Base-by-base conservation (phyloP, 2,113 vertebrate genomes). In the Muntiacus reevesi region DNA sequence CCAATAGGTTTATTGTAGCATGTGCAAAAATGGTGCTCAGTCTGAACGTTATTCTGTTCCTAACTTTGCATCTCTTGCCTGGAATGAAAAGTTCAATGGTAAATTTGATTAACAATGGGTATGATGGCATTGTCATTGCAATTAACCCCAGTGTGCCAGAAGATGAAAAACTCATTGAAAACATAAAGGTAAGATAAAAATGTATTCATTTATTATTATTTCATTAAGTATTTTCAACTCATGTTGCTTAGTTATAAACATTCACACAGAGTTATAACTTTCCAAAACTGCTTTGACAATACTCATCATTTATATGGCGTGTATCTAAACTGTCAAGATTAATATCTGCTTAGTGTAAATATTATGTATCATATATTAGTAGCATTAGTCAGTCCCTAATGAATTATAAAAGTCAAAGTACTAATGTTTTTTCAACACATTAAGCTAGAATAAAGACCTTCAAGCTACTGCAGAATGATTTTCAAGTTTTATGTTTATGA, bases 101-200 rank as follows among this genome's bases (percentile, higher is more conserved):
- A 76, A 88, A 87, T 82, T 92, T 99, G 74, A 97, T 76, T 28
- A 88, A 97, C 81, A 98, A 98, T 50, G 98, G 98, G 60, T 99
- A 98, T 81, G 98, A 99, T 36, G 97, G 98, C 60, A 67, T 98
- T 86, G 97, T 98, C 87, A 97, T 99, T 97, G 98, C 98, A 93
- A 98, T 99, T 97, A 96, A 98, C 55, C 98, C 99, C 59, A 96
- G 13, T 30, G 60, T 98, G 14, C 82, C 95, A 62, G 98, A 99
- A 97, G 96, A 98, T 97, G 47, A 83, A 85, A 96, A 93, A 14
- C 98, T 99, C 67, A 97, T 99, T 93, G 71, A 76, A 92, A 98
- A 95, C 23, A 98, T 97, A 16, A 94, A 98, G 98, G 98, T 99
- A 98, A 98, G 98, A 64, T 33, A 84, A 27, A 83, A 88, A 60